phyloP scores from a whole-genome alignment of 2,888 invertebrate genomes.

The Tolmerus cingulatus region DNA sequence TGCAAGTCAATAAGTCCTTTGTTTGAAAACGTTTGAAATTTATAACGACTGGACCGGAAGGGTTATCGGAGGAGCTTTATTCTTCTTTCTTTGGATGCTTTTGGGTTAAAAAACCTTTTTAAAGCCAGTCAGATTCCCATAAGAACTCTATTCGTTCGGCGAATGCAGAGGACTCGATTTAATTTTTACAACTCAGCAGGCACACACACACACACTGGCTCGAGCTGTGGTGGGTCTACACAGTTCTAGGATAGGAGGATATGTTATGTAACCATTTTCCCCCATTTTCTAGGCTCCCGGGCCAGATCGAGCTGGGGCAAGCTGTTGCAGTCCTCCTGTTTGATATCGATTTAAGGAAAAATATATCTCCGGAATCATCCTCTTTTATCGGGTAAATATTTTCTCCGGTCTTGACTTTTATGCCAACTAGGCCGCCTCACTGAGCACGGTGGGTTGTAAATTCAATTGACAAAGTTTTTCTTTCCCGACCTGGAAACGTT shows the following conservation, averaged over 20 bases:
- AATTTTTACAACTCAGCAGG: constrained; percentile 21
- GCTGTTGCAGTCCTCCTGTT: constrained; percentile 1
- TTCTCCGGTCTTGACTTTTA: constrained; percentile 21
- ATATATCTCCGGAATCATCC: not conserved
- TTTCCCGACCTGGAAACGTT: not conserved
- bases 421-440: not conserved
- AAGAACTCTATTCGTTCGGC: not conserved
- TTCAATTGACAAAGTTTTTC: not conserved
- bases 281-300: not conserved
- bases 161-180: constrained; percentile 11
- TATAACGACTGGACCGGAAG: constrained; percentile 30
- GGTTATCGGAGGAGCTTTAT: not conserved
- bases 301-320: not conserved
- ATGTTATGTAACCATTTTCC: not conserved
- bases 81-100: not conserved
- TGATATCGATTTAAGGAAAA: constrained; percentile 18
- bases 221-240: not conserved
- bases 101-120: constrained; percentile 19
- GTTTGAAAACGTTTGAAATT: constrained; percentile 28
- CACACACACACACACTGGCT: not conserved
- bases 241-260: not conserved
- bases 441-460: not conserved
- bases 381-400: constrained; percentile 22
- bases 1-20: constrained; percentile 31
- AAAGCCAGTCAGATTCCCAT: constrained; percentile 30